Conservation (phyloP, 2,113 vertebrate genomes). For the Pollimyrus isidori region DNA sequence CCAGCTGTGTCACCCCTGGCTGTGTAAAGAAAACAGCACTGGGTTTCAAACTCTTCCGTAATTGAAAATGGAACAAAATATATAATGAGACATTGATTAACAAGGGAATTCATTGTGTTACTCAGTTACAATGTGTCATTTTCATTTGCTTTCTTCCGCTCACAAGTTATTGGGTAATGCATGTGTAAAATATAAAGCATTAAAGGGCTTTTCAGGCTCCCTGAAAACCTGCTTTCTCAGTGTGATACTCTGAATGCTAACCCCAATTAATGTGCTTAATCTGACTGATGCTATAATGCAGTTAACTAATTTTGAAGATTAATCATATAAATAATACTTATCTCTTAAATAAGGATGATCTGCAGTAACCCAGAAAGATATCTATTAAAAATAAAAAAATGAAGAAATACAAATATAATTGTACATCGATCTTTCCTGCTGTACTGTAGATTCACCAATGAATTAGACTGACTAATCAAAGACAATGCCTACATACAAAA, state of each 20-base stretch:
- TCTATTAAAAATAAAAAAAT: neutral
- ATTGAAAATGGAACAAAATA: slow-evolving; percentile 7
- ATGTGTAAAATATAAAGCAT: neutral
- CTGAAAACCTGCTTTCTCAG: neutral
- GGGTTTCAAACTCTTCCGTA: neutral
- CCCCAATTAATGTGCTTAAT: neutral
- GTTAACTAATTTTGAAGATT: neutral
- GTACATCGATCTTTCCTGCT: neutral
- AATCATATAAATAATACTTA: neutral
- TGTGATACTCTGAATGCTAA: neutral
- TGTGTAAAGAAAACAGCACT: neutral
- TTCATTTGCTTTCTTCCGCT: neutral
- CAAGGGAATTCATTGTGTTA: neutral
- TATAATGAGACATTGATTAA: slow-evolving; percentile 10
- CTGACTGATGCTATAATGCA: neutral
- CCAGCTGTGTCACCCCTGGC: neutral
- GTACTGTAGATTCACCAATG: neutral
- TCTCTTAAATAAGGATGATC: neutral
- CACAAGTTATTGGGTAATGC: neutral
- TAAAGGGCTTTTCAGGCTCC: neutral
- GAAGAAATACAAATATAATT: neutral
- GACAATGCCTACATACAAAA: neutral
- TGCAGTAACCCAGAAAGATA: neutral
- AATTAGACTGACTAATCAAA: neutral
- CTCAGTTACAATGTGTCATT: neutral